Percentiles rank a stretch among this genome's conserved stretches.
These are phyloP conservation scores for Plusia festucae DNA, from an alignment of 2,888 invertebrate genomes.

Conservation along the genomic window DNA sequence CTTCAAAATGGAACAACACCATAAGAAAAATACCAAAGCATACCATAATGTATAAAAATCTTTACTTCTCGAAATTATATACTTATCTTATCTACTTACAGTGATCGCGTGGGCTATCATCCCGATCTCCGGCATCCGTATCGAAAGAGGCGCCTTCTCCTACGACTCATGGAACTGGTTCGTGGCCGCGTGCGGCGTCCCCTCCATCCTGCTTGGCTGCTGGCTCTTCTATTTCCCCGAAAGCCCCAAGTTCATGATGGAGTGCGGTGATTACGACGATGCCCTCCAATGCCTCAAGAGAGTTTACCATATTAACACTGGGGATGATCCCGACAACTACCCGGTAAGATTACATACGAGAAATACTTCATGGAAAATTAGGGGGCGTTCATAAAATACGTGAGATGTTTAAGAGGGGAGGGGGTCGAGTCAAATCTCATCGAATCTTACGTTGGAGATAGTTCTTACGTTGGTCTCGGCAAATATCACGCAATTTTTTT, in stretches of 20 bases:
- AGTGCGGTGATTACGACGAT: conserved; percentile 93
- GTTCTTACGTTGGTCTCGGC: no score
- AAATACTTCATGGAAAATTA: no score
- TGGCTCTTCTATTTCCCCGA: conserved; percentile 94
- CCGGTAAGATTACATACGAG: conserved; percentile 85
- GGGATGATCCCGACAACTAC: conserved; percentile 91
- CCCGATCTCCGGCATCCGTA: conserved; percentile 91
- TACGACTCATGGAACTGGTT: conserved; percentile 95
- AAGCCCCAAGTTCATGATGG: conserved; percentile 95
- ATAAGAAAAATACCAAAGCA: no score
- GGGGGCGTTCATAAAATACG: no score
- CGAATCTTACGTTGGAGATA: no score
- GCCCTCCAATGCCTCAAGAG: conserved; percentile 92
- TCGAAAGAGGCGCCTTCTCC: conserved; percentile 89
- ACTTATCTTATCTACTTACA: conserved; percentile 63
- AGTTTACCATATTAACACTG: conserved; percentile 93
- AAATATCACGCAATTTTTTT: no score
- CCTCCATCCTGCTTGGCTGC: conserved; percentile 91
- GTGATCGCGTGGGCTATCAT: conserved; percentile 95
- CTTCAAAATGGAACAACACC: no score
- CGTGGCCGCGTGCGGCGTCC: conserved; percentile 92
- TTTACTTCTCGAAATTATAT: no score
- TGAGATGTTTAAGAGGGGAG: no score
- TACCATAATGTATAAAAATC: no score
- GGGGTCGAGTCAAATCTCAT: no score